Evolutionary conservation across 2,113 vertebrate genomes (phyloP).

Genomic region (Smithornis capensis): DNA sequence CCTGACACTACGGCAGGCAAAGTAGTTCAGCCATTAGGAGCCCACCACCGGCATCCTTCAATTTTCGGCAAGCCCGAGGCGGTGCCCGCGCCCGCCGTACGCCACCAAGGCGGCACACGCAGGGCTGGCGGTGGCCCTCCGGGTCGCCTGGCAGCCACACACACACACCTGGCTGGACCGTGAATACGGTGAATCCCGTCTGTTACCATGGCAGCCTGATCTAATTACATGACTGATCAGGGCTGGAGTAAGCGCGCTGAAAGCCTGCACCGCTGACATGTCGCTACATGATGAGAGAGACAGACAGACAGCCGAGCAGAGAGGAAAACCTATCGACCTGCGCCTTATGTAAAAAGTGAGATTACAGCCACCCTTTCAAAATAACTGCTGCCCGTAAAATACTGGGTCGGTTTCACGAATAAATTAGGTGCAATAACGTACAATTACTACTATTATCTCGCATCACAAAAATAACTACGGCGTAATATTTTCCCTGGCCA

Average conservation of each 20-base stretch:
- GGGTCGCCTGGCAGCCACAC: conserved; percentile 40
- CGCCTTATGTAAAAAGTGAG: conserved; percentile 30
- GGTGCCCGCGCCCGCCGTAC: neutral
- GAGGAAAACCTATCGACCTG: conserved; percentile 50
- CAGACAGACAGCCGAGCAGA: conserved; percentile 20
- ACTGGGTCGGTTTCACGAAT: neutral
- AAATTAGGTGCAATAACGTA: conserved; percentile 31
- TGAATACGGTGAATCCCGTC: conserved; percentile 72
- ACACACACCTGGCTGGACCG: conserved; percentile 78
- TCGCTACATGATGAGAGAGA: conserved; percentile 63
- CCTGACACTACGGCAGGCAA: neutral
- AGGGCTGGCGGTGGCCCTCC: conserved; percentile 31
- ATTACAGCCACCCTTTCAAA: neutral
- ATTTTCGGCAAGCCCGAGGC: neutral
- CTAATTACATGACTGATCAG: conserved; percentile 82
- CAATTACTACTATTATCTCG: conserved; percentile 51
- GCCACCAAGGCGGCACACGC: neutral
- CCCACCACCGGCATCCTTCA: neutral
- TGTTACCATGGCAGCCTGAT: conserved; percentile 85
- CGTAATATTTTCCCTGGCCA: conserved; percentile 49
- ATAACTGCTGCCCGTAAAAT: neutral
- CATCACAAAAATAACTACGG: conserved; percentile 55
- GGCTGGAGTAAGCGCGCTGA: conserved; percentile 70
- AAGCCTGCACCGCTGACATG: conserved; percentile 73
- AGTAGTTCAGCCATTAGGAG: conserved; percentile 10